A percentile compares a stretch with the other conserved stretches of the same genome.
Evolutionary conservation across 1,140 invertebrate species (phyloP).

Genomic region (Ceratina australensis): DNA sequence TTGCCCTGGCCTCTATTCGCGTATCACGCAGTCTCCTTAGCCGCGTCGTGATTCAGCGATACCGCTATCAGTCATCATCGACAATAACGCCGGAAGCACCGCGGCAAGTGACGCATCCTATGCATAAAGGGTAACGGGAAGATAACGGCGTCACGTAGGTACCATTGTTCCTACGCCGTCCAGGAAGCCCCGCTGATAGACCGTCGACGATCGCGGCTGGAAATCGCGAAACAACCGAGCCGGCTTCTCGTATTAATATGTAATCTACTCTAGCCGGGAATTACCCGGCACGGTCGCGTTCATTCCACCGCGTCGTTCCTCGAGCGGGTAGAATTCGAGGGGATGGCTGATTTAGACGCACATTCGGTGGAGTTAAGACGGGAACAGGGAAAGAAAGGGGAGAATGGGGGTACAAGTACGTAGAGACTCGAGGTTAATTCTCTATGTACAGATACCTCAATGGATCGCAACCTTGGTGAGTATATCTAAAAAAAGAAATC

Average conservation of each 20-base stretch:
- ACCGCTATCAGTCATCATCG: slow-evolving; percentile 39
- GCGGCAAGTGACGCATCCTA: slow-evolving; percentile 31
- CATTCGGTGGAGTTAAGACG: background rate
- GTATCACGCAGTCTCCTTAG: slow-evolving; percentile 22
- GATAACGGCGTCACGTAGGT: slow-evolving; percentile 28
- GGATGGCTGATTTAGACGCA: slow-evolving; percentile 61
- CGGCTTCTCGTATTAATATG: slow-evolving; percentile 43
- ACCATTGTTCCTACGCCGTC: slow-evolving; percentile 26
- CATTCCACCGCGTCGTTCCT: slow-evolving; percentile 17
- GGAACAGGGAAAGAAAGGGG: slow-evolving; percentile 15
- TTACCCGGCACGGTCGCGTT: slow-evolving; percentile 56
- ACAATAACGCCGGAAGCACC: slow-evolving; percentile 39
- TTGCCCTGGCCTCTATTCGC: background rate
- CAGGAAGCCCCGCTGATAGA: background rate
- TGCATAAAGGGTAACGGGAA: slow-evolving; percentile 27
- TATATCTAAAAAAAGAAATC: no score
- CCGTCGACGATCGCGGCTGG: slow-evolving; percentile 12
- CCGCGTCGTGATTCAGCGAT: slow-evolving; percentile 17
- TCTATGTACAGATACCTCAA: no score
- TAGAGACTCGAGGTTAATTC: no score
- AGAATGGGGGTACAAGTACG: no score
- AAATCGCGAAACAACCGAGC: slow-evolving; percentile 44
- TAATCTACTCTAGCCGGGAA: slow-evolving; percentile 31
- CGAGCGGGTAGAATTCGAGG: slow-evolving; percentile 62
- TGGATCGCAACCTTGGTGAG: no score